Percentiles rank a stretch among this genome's conserved stretches.
These are phyloP conservation scores for Azorinus chamasolen DNA, from an alignment of 2,888 invertebrate species.

Conservation along the genomic window DNA sequence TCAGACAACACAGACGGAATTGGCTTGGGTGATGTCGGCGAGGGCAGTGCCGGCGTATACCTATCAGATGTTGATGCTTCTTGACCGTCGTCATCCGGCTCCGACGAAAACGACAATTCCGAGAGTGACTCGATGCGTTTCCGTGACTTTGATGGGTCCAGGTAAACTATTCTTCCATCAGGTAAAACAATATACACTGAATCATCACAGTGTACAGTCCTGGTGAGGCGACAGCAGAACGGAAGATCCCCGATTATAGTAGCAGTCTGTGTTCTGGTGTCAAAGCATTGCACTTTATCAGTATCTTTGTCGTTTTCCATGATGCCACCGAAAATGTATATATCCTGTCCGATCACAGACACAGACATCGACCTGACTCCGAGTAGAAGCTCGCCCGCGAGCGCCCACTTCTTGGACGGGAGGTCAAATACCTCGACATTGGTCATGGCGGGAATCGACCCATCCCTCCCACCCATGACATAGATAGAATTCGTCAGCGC, in stretches of 20 bases:
- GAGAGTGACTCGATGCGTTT: slow-evolving; percentile 50
- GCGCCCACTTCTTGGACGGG: slow-evolving; percentile 73
- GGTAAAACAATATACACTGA: slow-evolving; percentile 73
- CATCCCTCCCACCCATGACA: slow-evolving; percentile 77
- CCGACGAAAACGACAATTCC: slow-evolving; percentile 62
- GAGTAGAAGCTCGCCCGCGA: slow-evolving; percentile 72
- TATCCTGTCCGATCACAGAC: slow-evolving; percentile 74
- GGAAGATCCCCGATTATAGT: slow-evolving; percentile 75
- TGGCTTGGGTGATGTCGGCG: slow-evolving; percentile 50
- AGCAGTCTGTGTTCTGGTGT: slow-evolving; percentile 69
- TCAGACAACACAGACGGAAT: slow-evolving; percentile 24
- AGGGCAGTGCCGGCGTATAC: slow-evolving; percentile 26
- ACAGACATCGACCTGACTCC: slow-evolving; percentile 75
- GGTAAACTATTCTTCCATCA: slow-evolving; percentile 75
- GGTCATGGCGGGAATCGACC: slow-evolving; percentile 73
- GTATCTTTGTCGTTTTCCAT: slow-evolving; percentile 76
- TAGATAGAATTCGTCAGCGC: slow-evolving; percentile 73
- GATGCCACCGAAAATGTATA: slow-evolving; percentile 77
- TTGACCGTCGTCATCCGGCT: slow-evolving; percentile 35
- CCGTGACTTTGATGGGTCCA: slow-evolving; percentile 49
- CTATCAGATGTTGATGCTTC: slow-evolving; percentile 11
- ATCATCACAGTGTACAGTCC: slow-evolving; percentile 71
- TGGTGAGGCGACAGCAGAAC: slow-evolving; percentile 74
- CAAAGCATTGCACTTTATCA: slow-evolving; percentile 76
- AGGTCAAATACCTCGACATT: slow-evolving; percentile 76